Evolutionary conservation across 2,113 vertebrate genomes (phyloP).

Genomic region (Platysteira castanea): DNA sequence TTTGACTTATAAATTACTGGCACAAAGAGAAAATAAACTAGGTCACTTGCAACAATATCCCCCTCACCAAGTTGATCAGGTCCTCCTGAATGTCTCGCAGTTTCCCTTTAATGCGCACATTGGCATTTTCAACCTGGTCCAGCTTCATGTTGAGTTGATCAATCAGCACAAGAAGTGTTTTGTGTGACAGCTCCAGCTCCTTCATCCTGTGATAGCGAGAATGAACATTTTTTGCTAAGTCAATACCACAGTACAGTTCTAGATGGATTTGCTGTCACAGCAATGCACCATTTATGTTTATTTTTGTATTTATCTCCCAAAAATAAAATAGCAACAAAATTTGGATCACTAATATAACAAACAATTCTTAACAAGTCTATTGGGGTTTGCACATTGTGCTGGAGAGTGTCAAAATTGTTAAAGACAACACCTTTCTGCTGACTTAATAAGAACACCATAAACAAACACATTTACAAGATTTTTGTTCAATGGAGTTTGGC

Average conservation of each 20-base stretch:
- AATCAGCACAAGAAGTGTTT: constrained; percentile 47
- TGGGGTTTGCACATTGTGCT: not conserved
- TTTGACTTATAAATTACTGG: not conserved
- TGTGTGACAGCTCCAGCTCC: constrained; percentile 69
- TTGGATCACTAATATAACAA: not conserved
- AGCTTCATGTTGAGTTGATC: constrained; percentile 30
- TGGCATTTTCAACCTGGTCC: not conserved
- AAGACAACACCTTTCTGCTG: not conserved
- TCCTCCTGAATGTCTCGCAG: constrained; percentile 67
- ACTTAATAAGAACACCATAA: not conserved
- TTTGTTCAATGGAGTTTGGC: not conserved
- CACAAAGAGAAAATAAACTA: not conserved
- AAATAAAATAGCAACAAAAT: not conserved
- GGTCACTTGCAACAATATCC: not conserved
- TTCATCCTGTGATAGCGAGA: constrained; percentile 41
- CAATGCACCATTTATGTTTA: not conserved
- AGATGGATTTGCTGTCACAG: not conserved
- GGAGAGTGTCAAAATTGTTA: not conserved
- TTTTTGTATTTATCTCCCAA: not conserved
- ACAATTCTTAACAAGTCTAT: not conserved
- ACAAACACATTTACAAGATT: not conserved
- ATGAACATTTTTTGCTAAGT: not conserved
- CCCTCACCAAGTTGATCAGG: constrained; percentile 66
- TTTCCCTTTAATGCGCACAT: constrained; percentile 62
- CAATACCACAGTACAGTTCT: not conserved